phyloP scores from a whole-genome alignment of 2,888 invertebrate genomes.

The Dryobotodes eremita region DNA sequence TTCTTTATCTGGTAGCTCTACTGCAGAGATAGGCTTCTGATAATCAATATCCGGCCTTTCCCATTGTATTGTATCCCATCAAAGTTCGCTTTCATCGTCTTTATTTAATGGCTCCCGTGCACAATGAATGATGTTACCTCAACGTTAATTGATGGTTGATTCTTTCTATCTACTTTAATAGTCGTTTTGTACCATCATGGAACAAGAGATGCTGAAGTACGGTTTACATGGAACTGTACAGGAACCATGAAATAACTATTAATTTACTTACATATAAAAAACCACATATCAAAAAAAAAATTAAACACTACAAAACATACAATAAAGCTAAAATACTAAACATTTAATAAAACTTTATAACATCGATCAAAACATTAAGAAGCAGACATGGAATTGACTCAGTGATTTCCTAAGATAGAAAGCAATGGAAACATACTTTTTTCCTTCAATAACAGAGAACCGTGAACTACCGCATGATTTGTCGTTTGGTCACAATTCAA shows the following conservation, averaged over 20 bases:
- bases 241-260: background rate
- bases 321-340: background rate
- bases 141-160: constrained; percentile 53
- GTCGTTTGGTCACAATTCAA: constrained; percentile 44
- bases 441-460: constrained; percentile 20
- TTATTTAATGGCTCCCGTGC: constrained; percentile 52
- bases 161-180: constrained; percentile 34
- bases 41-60: constrained; percentile 53
- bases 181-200: constrained; percentile 14
- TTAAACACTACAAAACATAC: background rate
- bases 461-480: constrained; percentile 31
- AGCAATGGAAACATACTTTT: constrained; percentile 15
- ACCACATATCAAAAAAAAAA: background rate
- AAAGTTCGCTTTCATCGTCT: constrained; percentile 54
- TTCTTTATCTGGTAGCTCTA: constrained; percentile 32
- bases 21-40: constrained; percentile 39
- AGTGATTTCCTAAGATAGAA: constrained; percentile 15
- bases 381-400: background rate
- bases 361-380: background rate
- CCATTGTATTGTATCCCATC: constrained; percentile 52
- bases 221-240: background rate
- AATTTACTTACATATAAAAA: background rate
- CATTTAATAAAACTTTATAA: background rate
- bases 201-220: constrained; percentile 20
- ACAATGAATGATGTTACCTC: constrained; percentile 52